These are phyloP conservation scores for Ethmia dodecea DNA, from an alignment of 2,888 invertebrate genomes.

Conservation along the genomic window DNA sequence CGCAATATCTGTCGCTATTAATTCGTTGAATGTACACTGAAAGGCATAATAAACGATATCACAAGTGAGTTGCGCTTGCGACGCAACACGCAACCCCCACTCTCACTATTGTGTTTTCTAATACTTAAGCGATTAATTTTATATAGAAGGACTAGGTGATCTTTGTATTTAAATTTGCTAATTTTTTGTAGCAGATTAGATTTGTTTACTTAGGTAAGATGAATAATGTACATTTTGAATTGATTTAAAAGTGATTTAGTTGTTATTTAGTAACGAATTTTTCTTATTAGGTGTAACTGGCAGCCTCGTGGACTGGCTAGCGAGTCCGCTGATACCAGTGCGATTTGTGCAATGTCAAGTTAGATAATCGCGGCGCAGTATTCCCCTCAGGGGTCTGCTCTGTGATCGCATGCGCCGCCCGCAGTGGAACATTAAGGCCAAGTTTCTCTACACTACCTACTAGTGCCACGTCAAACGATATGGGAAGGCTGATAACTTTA, in stretches of 20 bases:
- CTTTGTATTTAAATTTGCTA: conserved; percentile 76
- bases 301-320: conserved; percentile 55
- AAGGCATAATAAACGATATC: conserved; percentile 70
- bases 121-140: conserved; percentile 75
- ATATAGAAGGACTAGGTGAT: conserved; percentile 72
- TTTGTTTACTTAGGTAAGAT: conserved; percentile 71
- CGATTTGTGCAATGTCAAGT: conserved; percentile 64
- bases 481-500: conserved; percentile 57
- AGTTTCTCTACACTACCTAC: conserved; percentile 27
- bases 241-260: conserved; percentile 77
- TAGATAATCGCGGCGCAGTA: conserved; percentile 28
- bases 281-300: conserved; percentile 68
- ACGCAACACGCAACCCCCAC: conserved; percentile 37
- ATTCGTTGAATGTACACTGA: conserved; percentile 69
- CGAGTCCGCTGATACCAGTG: conserved; percentile 67
- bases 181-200: conserved; percentile 77
- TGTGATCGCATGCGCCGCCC: conserved; percentile 17
- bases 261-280: conserved; percentile 75
- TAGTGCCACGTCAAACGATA: conserved; percentile 50
- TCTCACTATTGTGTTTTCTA: conserved; percentile 67
- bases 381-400: conserved; percentile 16
- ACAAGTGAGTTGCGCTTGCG: conserved; percentile 57
- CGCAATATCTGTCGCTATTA: conserved; percentile 66
- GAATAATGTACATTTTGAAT: conserved; percentile 76
- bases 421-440: conserved; percentile 28